Base-by-base conservation (phyloP, 2,888 invertebrate species). In the Biston stratarius region DNA sequence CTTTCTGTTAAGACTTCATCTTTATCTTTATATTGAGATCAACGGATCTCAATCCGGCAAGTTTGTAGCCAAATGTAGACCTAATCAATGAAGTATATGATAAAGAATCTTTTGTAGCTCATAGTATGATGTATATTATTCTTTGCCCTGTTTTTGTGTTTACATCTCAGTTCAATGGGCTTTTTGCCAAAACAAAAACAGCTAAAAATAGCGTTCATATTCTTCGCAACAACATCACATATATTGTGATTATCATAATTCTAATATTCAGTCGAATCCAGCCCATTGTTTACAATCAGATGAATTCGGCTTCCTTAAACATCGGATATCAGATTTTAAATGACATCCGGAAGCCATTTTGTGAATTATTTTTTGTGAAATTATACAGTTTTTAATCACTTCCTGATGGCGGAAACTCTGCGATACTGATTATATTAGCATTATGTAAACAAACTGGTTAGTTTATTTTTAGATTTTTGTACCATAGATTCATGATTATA, bases 301-400 rank as follows among this genome's bases (percentile, higher is more conserved):
- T 74, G 66, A 71, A 48, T 68, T 71, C 68, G 70, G 69, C 67
- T 73, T 77, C 73, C 73, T 73, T 71, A 67, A 66, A 63, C 53
- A 52, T 53, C 38, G 51, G 53, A 58, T 61, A 65, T 74, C 56
- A 55, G 61, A 69, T 73, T 70, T 70, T 56, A 58, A 58, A 65
- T 63, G 66, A 44, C 67, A 61, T 48, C 48, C 68, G 72, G 75
- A 72, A 67, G 66, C 45, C 1, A 56, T 66, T 64, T 61, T 38
- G 59, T 62, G 34, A 53, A 56, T 47, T 11, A 47, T 48, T 33
- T 38, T 65, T 60, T 51, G 65, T 52, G 66, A 67, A 62, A 70
- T 61, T 65, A 58, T 62, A 48, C 44, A 44, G 40, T 45, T 48
- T 59, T 48, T 66, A 62, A 57, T 53, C 38, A 60, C 51, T 70